These are phyloP conservation scores for Nycticorax nycticorax DNA, from an alignment of 2,113 vertebrate genomes.

Conservation along the genomic window DNA sequence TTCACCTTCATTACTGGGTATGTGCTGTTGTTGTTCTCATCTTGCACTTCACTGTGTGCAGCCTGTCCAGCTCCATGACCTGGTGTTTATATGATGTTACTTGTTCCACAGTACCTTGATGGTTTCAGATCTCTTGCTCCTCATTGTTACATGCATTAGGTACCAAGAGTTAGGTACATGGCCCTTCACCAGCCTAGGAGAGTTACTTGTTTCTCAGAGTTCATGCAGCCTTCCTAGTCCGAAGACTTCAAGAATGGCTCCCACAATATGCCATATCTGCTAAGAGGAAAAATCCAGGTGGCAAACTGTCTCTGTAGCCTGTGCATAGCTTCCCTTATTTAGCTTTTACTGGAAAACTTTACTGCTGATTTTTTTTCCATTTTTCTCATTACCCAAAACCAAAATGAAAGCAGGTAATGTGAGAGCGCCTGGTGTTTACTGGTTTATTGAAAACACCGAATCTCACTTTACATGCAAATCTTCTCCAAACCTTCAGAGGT, in stretches of 20 bases:
- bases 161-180: neutral
- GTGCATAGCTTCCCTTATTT: neutral
- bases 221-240: neutral
- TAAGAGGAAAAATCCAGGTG: neutral
- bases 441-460: neutral
- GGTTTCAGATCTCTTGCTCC: neutral
- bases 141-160: fast-evolving
- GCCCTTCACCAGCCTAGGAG: neutral
- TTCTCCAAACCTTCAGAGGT: neutral
- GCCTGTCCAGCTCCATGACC: neutral
- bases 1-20: neutral
- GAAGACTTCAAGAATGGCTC: neutral
- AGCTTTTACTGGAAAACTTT: neutral
- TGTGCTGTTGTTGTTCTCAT: fast-evolving
- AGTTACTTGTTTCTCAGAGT: neutral
- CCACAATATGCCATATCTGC: neutral
- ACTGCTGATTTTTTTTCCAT: neutral
- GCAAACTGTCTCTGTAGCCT: neutral
- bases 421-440: neutral
- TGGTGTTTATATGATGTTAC: neutral
- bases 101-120: fast-evolving
- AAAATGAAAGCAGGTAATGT: neutral
- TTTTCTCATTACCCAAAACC: neutral
- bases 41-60: neutral
- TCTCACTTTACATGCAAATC: neutral